phyloP scores from a whole-genome alignment of 1,140 invertebrate genomes.

The fruit fly (Drosophila melanogaster) region Release_6_plus_ISO1_MT NT_033779.5:20688501-20689000 shows the following conservation, averaged over 20 bases:
- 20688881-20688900: conserved; percentile 94
- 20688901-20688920: conserved; percentile 88
- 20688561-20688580: conserved; percentile 66
- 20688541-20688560: conserved; percentile 75
- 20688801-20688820: conserved; percentile 63
- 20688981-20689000: conserved; percentile 31
- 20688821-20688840: conserved; percentile 38
- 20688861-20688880: conserved; percentile 86
- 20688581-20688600: conserved; percentile 76
- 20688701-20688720: conserved; percentile 65
- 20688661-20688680: conserved; percentile 45
- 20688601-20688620: conserved; percentile 71
- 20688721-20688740: conserved; percentile 42
- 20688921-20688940: conserved; percentile 66
- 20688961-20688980: conserved; percentile 50
- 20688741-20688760: conserved; percentile 43
- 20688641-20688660: conserved; percentile 37
- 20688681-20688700: conserved; percentile 51
- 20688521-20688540: conserved; percentile 67
- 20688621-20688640: conserved; percentile 42
- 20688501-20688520: conserved; percentile 49
- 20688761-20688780: conserved; percentile 91
- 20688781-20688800: conserved; percentile 88
- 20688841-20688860: conserved; percentile 62
- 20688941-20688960: conserved; percentile 67